phyloP scores from a whole-genome alignment of 2,113 vertebrate species.

The Coptodon rendalli region DNA sequence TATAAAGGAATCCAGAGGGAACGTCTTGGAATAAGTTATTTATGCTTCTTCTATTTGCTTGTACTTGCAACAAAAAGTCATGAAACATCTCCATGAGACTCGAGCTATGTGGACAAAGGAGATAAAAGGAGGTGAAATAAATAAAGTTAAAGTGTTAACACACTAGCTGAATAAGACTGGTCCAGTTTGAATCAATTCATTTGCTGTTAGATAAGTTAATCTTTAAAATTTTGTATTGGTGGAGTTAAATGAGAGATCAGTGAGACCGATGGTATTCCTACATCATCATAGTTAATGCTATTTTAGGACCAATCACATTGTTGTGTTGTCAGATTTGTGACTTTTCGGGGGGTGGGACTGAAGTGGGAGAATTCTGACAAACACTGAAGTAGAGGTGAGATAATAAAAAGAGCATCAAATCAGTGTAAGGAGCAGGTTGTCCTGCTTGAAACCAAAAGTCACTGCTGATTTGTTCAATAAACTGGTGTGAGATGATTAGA shows the following conservation, averaged over 20 bases:
- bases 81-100: not conserved
- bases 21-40: slow-evolving; percentile 54
- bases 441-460: not conserved
- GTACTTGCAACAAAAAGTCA: not conserved
- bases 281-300: not conserved
- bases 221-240: not conserved
- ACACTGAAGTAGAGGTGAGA: not conserved
- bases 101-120: not conserved
- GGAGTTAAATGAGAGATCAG: not conserved
- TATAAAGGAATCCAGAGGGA: slow-evolving; percentile 10
- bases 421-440: not conserved
- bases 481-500: not conserved
- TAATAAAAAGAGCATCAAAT: not conserved
- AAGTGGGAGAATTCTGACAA: not conserved
- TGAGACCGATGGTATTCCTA: not conserved
- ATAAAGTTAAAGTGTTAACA: not conserved
- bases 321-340: not conserved
- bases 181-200: not conserved
- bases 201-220: not conserved
- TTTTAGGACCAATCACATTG: not conserved
- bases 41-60: not conserved
- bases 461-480: not conserved
- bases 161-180: not conserved
- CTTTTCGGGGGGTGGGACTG: not conserved
- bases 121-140: not conserved